Evolutionary conservation across 2,797 vertebrate genomes (phyloP).

Genomic region (Notolepis coatsorum): DNA sequence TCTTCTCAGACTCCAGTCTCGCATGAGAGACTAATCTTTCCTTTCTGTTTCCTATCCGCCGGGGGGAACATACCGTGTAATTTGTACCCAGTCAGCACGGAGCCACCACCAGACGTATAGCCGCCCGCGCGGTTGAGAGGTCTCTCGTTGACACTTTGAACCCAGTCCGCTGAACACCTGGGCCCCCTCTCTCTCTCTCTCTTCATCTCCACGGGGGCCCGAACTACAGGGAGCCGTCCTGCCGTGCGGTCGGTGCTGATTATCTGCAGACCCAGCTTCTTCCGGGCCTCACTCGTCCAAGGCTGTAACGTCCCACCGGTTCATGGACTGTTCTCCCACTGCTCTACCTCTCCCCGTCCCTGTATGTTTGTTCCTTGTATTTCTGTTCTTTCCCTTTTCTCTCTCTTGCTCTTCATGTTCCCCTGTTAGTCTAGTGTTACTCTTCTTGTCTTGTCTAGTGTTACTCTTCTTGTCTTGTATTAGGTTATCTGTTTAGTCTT

Average conservation of each 20-base stretch:
- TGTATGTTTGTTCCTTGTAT: too few relatives aligned
- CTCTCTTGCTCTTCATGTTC: too few relatives aligned
- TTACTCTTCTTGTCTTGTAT: too few relatives aligned
- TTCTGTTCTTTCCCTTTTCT: too few relatives aligned
- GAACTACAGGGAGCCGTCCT: conserved; percentile 1
- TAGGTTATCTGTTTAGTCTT: too few relatives aligned
- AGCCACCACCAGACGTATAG: background rate
- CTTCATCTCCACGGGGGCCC: conserved; percentile 43
- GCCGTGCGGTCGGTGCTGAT: conserved; percentile 43
- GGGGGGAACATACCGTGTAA: conserved; percentile 11
- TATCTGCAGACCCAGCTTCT: conserved; percentile 32
- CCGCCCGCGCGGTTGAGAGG: conserved; percentile 15
- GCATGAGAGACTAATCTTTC: background rate
- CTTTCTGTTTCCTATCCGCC: conserved; percentile 15
- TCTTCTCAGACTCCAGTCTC: background rate
- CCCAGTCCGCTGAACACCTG: conserved; percentile 42
- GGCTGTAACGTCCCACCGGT: too few relatives aligned
- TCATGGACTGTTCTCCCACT: too few relatives aligned
- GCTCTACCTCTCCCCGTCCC: too few relatives aligned
- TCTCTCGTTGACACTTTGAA: conserved; percentile 32
- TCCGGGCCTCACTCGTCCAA: too few relatives aligned
- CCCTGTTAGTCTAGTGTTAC: too few relatives aligned
- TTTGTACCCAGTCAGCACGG: conserved; percentile 17
- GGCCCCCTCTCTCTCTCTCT: conserved; percentile 42
- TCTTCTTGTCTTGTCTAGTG: too few relatives aligned